These are phyloP conservation scores for Lutra lutra DNA, from an alignment of 2,797 vertebrate species.

Conservation along the genomic window DNA sequence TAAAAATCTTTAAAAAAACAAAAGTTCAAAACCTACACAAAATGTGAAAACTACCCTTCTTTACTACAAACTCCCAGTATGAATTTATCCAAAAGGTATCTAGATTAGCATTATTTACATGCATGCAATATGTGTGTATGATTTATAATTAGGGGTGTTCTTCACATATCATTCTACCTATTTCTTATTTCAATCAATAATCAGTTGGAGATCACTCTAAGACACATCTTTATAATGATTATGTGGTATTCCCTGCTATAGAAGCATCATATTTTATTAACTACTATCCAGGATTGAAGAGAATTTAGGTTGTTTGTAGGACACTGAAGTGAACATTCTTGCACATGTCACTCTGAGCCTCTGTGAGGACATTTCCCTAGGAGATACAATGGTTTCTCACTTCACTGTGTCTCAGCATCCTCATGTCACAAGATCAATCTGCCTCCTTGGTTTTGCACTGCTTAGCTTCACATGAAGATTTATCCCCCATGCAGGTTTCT, in stretches of 20 bases:
- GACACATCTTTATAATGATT: too few relatives aligned
- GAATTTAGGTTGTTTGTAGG: too few relatives aligned
- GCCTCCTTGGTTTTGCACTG: background rate
- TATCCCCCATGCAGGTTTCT: background rate
- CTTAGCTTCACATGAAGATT: too few relatives aligned
- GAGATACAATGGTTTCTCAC: background rate
- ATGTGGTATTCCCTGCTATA: too few relatives aligned
- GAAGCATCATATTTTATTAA: background rate
- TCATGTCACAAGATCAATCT: background rate
- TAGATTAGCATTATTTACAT: background rate
- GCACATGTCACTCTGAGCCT: background rate
- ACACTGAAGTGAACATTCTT: background rate
- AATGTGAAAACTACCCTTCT: background rate
- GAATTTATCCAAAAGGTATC: background rate
- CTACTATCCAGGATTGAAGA: background rate
- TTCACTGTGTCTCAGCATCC: background rate
- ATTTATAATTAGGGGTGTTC: background rate
- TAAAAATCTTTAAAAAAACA: too few relatives aligned
- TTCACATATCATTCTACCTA: background rate
- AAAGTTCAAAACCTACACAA: background rate
- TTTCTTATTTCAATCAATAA: background rate
- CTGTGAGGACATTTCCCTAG: background rate
- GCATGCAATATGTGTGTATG: accelerated
- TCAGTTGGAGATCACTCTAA: background rate
- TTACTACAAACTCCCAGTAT: background rate